Percentiles rank a stretch among this genome's conserved stretches.
phyloP scores from a whole-genome alignment of 2,113 vertebrate species.

The Lamprotornis superbus region DNA sequence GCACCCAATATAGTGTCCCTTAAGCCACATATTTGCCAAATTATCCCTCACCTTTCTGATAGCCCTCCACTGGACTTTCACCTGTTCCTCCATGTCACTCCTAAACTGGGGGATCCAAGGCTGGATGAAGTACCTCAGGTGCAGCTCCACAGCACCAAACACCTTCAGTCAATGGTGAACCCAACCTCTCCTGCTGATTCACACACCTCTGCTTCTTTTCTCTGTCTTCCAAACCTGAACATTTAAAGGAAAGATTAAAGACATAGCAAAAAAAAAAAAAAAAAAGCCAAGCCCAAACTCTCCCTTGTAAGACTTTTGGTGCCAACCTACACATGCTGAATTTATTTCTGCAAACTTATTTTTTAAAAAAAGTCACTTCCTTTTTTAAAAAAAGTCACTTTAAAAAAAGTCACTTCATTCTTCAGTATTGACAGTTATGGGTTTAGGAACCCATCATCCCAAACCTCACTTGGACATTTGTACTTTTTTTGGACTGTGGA shows the following conservation, averaged over 20 bases:
- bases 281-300: not conserved
- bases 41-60: not conserved
- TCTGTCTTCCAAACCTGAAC: not conserved
- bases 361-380: not conserved
- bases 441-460: not conserved
- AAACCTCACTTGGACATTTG: not conserved
- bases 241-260: not conserved
- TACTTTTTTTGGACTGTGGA: not conserved
- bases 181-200: not conserved
- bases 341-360: not conserved
- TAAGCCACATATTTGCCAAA: not conserved
- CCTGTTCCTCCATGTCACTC: not conserved
- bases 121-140: not conserved
- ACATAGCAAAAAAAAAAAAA: not conserved
- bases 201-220: not conserved
- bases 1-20: not conserved
- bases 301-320: not conserved
- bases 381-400: not conserved
- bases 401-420: not conserved
- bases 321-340: not conserved
- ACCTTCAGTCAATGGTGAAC: not conserved
- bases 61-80: not conserved
- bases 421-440: not conserved
- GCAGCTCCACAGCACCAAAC: not conserved
- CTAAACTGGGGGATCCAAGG: not conserved